Evolutionary conservation across 2,797 vertebrate genomes (phyloP), one percentile per base, ranked within the genome.

Genomic region (Micrastur ruficollis): DNA sequence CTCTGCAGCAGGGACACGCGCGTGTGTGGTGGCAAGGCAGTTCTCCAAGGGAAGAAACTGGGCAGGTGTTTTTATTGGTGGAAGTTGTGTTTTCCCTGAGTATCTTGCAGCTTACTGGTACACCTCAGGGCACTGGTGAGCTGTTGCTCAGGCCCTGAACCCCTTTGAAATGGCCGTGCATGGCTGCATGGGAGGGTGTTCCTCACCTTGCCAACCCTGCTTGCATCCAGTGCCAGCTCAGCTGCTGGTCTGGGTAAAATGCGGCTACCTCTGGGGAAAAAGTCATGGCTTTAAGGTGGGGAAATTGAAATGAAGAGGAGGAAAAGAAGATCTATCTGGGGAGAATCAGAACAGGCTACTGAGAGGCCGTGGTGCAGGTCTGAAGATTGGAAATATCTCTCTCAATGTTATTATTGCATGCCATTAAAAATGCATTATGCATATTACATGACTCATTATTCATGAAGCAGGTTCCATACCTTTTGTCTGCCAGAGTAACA

Each of bases 361-460:
- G 90, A 42, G 85, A 81, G 89, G 89, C 95, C 42, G 31, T 13
- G 6, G 87, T 89, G 91, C 96, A 96, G 97, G 98, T 95, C 97
- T 97, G 97, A 98, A 98, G 98, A 98, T 98, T 98, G 97, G 89
- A 96, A 98, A 97, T 98, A 98, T 98, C 97, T 98, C 95, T 95
- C 96, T 98, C 97, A 97, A 61, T 93, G 97, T 98, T 98, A 98
- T 98, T 98, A 96, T 97, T 96, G 96, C 17, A 31, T 93, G 90
- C 88, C 90, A 98, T 98, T 98, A 98, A 98, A 98, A 98, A 98
- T 98, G 81, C 95, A 98, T 98, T 56, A 83, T 97, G 98, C 96
- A 97, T 98, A 98, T 98, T 98, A 97, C 97, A 81, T 98, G 97
- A 97, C 98, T 84, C 98, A 98, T 98, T 98, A 98, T 98, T 98